Evolutionary conservation across 2,888 invertebrate species (phyloP).

Genomic region (Campoletis raptor): DNA sequence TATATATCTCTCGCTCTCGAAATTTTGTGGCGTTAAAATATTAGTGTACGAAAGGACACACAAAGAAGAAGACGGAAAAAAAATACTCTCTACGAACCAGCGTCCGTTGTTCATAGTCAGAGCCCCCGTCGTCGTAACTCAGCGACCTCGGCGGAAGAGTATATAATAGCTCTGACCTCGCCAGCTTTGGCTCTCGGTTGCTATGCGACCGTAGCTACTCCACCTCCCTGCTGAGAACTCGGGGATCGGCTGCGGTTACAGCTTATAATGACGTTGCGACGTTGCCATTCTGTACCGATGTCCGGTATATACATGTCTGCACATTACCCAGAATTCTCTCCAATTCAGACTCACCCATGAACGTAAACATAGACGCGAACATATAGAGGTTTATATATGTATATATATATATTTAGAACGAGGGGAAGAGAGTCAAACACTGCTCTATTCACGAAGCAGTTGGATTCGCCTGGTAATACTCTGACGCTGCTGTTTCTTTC

Average conservation of each 20-base stretch:
- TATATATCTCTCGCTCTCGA: not conserved
- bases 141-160: slow-evolving; percentile 63
- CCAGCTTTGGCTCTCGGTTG: slow-evolving; percentile 71
- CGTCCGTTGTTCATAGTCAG: slow-evolving; percentile 53
- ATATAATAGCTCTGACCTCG: slow-evolving; percentile 71
- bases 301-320: slow-evolving; percentile 1
- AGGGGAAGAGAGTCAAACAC: not conserved
- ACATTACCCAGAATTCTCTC: slow-evolving; percentile 48
- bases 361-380: not conserved
- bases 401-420: not conserved
- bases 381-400: not conserved
- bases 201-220: slow-evolving; percentile 66
- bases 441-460: slow-evolving; percentile 56
- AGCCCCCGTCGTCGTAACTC: slow-evolving; percentile 51
- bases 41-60: not conserved
- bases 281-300: slow-evolving; percentile 65
- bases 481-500: slow-evolving; percentile 16
- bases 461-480: slow-evolving; percentile 48
- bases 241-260: slow-evolving; percentile 66
- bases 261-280: slow-evolving; percentile 67
- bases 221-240: slow-evolving; percentile 62
- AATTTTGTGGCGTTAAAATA: not conserved
- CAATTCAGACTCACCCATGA: slow-evolving; percentile 9
- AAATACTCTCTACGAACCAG: slow-evolving; percentile 42
- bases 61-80: not conserved